phyloP scores from a whole-genome alignment of 2,888 invertebrate genomes.

The Eilema caniola region DNA sequence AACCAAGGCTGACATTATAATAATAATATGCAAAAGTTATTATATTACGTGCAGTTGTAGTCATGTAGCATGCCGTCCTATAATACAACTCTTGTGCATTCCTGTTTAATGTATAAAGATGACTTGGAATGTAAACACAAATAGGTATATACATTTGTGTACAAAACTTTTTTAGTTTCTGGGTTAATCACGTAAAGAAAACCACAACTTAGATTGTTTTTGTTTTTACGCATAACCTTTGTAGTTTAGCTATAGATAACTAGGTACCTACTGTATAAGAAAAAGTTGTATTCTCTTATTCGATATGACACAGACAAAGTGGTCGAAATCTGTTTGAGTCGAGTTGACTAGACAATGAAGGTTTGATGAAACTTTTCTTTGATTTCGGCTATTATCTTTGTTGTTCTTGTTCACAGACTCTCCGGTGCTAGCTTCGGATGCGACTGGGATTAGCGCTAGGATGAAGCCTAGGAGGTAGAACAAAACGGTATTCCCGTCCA shows the following conservation, averaged over 20 bases:
- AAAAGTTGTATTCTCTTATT: background rate
- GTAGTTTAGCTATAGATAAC: background rate
- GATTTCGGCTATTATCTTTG: too few species aligned
- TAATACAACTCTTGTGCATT: constrained; percentile 34
- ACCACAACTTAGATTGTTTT: constrained; percentile 46
- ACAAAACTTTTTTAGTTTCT: constrained; percentile 39
- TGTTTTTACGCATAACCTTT: constrained; percentile 32
- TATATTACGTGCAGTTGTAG: constrained; percentile 32
- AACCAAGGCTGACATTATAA: too few species aligned
- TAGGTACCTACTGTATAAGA: background rate
- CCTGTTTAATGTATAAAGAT: constrained; percentile 42
- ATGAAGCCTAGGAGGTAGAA: too few species aligned
- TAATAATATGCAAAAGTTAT: constrained; percentile 28
- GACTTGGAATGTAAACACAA: constrained; percentile 12
- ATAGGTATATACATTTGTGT: constrained; percentile 28
- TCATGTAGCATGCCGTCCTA: background rate
- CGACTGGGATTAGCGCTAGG: too few species aligned
- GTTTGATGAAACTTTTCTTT: too few species aligned
- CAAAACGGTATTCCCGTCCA: too few species aligned
- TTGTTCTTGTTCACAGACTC: too few species aligned
- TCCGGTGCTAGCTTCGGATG: too few species aligned
- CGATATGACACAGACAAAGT: background rate
- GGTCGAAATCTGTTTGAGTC: background rate
- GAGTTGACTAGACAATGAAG: background rate
- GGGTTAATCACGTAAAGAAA: constrained; percentile 27